phyloP scores from a whole-genome alignment of 1,140 invertebrate genomes.

The Tigriopus japonicus region DNA sequence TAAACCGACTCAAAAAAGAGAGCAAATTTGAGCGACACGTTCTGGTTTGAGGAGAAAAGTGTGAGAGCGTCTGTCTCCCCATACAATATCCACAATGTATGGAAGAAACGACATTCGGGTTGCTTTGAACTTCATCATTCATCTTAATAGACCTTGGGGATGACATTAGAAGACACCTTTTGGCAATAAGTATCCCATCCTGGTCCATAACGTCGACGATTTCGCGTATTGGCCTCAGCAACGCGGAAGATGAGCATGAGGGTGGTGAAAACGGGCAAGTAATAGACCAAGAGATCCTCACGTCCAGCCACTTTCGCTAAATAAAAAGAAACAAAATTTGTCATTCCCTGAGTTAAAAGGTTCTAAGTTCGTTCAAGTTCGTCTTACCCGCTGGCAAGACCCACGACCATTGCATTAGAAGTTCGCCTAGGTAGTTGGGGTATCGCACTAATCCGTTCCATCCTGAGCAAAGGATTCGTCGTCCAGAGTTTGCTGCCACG shows the following conservation, averaged over 20 bases:
- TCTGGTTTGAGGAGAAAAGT: no score
- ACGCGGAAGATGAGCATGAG: constrained; percentile 2
- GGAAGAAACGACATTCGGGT: no score
- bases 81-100: no score
- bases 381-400: constrained; percentile 9
- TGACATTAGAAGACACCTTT: constrained; percentile 7
- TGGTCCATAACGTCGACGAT: constrained; percentile 6
- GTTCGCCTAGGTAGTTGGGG: constrained; percentile 13
- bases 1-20: no score
- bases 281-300: constrained; percentile 4
- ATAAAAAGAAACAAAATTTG: neutral
- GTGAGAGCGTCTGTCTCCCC: no score
- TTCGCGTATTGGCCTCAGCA: neutral
- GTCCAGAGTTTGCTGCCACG: neutral
- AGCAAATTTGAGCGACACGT: no score
- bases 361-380: neutral
- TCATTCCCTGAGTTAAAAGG: no score
- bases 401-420: constrained; percentile 14
- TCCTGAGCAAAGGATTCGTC: neutral
- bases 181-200: constrained; percentile 9
- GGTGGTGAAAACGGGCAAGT: constrained; percentile 8
- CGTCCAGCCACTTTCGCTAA: neutral
- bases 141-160: constrained; percentile 11
- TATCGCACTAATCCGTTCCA: constrained; percentile 8
- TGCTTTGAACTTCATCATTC: no score